Conservation (phyloP, 1,140 invertebrate species). For the Delia radicum region DNA sequence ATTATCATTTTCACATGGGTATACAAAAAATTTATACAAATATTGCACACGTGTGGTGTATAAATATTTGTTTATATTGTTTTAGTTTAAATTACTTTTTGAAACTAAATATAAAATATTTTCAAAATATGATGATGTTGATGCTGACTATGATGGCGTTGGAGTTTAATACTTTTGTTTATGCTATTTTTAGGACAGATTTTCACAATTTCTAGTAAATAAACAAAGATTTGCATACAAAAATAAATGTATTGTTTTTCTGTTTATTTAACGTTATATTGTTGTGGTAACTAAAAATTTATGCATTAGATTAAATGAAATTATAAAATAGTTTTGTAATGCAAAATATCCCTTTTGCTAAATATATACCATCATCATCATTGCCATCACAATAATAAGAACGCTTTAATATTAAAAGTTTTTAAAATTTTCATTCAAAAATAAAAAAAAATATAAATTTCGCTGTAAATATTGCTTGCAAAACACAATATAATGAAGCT, state of each 20-base stretch:
- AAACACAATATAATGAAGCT: background rate
- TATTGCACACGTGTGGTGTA: background rate
- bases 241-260: background rate
- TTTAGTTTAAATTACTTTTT: conserved; percentile 22
- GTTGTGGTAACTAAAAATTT: background rate
- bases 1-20: no score
- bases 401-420: no score
- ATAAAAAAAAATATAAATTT: no score
- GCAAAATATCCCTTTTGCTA: no score
- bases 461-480: background rate
- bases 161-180: background rate
- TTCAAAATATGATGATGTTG: background rate
- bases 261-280: conserved; percentile 13
- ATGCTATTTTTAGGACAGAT: background rate
- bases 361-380: no score
- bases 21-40: no score
- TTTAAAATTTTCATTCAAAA: no score
- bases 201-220: no score
- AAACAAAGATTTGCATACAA: conserved; percentile 20
- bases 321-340: background rate
- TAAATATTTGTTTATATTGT: background rate
- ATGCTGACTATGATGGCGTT: background rate
- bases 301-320: background rate
- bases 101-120: background rate
- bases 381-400: no score